A percentile compares a stretch with the other conserved stretches of the same genome.
Conservation (phyloP, 2,888 invertebrate genomes). For the Leptarthrus brevirostris region DNA sequence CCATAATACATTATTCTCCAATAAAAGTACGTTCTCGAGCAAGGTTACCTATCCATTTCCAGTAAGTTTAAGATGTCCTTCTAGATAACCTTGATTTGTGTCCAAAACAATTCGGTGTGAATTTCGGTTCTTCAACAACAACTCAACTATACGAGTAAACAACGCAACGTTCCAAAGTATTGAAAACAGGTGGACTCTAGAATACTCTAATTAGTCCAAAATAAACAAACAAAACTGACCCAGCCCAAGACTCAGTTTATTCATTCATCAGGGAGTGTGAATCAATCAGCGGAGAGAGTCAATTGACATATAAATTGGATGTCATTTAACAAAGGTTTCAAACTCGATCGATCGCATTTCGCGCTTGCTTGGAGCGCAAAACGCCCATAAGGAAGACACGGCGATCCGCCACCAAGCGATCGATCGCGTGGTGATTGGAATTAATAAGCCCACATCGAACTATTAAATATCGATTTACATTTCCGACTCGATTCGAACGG, state of each 20-base stretch:
- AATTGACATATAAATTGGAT: constrained; percentile 14
- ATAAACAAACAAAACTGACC: constrained; percentile 33
- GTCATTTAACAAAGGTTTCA: background rate
- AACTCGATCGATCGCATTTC: background rate
- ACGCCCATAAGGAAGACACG: background rate
- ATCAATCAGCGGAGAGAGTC: background rate
- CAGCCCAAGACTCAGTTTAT: background rate
- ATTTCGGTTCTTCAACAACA: too few relatives aligned
- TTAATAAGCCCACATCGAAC: background rate
- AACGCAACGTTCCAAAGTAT: too few relatives aligned
- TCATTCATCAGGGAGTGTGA: background rate
- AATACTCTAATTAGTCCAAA: too few relatives aligned
- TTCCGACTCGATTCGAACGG: constrained; percentile 17
- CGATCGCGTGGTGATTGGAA: background rate
- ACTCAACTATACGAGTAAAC: too few relatives aligned
- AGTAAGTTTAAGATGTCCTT: too few relatives aligned
- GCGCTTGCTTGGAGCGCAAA: background rate
- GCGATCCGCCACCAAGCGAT: background rate
- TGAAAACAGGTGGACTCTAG: too few relatives aligned
- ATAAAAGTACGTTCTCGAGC: too few relatives aligned
- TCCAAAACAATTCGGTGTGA: too few relatives aligned
- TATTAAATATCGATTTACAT: constrained; percentile 15
- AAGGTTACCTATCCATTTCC: too few relatives aligned
- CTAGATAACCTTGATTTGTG: too few relatives aligned
- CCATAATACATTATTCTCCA: too few relatives aligned